A percentile compares a stretch with the other conserved stretches of the same genome.
Evolutionary conservation across 2,113 vertebrate genomes (phyloP).

Genomic region (human): GRCh38 chr16:62076501-62077000

Average conservation of each 20-base stretch:
- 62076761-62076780: background rate
- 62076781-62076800: background rate
- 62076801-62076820: background rate
- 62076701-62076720: background rate
- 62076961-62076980: background rate
- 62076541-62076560: slow-evolving; percentile 37
- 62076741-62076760: background rate
- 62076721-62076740: background rate
- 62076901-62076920: background rate
- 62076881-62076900: background rate
- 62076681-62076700: background rate
- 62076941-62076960: background rate
- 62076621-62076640: slow-evolving; percentile 52
- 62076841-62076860: background rate
- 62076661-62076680: background rate
- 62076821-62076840: background rate
- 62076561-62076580: slow-evolving; percentile 44
- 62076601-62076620: slow-evolving; percentile 48
- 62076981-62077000: background rate
- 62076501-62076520: background rate
- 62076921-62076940: background rate
- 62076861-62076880: background rate
- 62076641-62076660: slow-evolving; percentile 26
- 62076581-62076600: slow-evolving; percentile 34
- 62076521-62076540: slow-evolving; percentile 47